A percentile compares a stretch with the other conserved stretches of the same genome.
phyloP scores from a whole-genome alignment of 2,113 vertebrate genomes.

The Grus americana region DNA sequence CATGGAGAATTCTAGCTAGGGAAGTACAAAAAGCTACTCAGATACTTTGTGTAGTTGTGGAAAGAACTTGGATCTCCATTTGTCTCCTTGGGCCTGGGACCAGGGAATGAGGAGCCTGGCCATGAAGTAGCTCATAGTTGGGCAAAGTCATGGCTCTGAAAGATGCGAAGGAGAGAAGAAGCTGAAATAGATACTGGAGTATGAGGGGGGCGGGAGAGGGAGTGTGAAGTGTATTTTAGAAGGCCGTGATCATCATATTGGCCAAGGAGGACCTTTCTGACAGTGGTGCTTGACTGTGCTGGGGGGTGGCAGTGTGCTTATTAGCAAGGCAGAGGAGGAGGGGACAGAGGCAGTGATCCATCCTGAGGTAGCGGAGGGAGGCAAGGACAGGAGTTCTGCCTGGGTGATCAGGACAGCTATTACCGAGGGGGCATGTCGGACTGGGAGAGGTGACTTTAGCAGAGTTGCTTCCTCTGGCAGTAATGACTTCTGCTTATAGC shows the following conservation, averaged over 20 bases:
- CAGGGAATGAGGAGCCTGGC: rapidly evolving
- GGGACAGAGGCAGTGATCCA: slow-evolving; percentile 12
- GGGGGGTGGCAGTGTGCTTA: not conserved
- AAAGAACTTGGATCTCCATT: not conserved
- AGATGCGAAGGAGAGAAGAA: not conserved
- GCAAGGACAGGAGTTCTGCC: slow-evolving; percentile 61
- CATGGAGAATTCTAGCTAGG: not conserved
- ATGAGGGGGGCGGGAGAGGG: not conserved
- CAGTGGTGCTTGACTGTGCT: not conserved
- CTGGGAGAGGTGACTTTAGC: slow-evolving; percentile 42
- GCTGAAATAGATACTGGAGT: not conserved
- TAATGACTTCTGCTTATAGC: slow-evolving; percentile 34
- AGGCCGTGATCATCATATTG: not conserved
- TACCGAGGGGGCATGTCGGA: not conserved
- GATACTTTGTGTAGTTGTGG: not conserved
- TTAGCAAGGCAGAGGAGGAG: slow-evolving; percentile 2
- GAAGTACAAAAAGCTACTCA: not conserved
- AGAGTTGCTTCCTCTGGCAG: slow-evolving; percentile 20
- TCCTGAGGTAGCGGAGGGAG: slow-evolving; percentile 25
- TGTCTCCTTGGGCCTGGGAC: not conserved
- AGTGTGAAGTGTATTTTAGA: not conserved
- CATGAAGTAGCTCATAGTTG: not conserved
- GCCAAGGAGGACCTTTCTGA: not conserved
- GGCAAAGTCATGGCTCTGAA: not conserved
- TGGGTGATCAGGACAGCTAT: slow-evolving; percentile 17